Evolutionary conservation across 2,888 invertebrate species (phyloP), one percentile per base, ranked within the genome.

Genomic region (Mechanitis mazaeus): DNA sequence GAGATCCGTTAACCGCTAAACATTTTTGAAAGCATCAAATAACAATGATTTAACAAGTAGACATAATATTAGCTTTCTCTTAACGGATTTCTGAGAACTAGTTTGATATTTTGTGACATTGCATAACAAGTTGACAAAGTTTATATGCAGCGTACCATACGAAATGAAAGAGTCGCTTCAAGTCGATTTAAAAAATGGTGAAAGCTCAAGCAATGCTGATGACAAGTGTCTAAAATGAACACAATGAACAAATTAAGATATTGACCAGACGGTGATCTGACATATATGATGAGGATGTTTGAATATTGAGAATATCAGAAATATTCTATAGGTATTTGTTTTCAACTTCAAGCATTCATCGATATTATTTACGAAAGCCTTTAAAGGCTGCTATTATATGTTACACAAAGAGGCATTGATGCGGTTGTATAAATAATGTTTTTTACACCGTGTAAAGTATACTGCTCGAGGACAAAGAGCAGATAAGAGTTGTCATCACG

Each of bases 81-180:
- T 77, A 69, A 72, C 77, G 74, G 73, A 81, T 61, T 61, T 79
- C 66, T 63, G 73, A 74, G 75, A 84, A 80, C 84, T 75, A 77
- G 84, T 83, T 84, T 78, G 72, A 72, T 72, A 75, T 75, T 77
- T 73, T 68, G 75, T 76, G 69, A 74, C 70, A 77, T 87, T 87
- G 79, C 79, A 80, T 77, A 89, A 87, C 73, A 68, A 73, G 82
- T 81, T 81, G 81, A 84, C 83, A 83, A 81, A 84, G 80, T 79
- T 28, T 80, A 77, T 77, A 78, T 72, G 70, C 69, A 72, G 70
- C 35, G 35, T 70, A 71, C 72, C 72, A 71, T 70, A 71, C 62
- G 71, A 76, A 74, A 77, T 79, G 78, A 82, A 82, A 80, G 78
- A 78, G 76, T 80, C 72, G 73, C 74, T 74, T 77, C 73, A 74